Conservation (phyloP, 37 sponge, comb jelly and placozoan species). For the Petrosia ficiformis region DNA sequence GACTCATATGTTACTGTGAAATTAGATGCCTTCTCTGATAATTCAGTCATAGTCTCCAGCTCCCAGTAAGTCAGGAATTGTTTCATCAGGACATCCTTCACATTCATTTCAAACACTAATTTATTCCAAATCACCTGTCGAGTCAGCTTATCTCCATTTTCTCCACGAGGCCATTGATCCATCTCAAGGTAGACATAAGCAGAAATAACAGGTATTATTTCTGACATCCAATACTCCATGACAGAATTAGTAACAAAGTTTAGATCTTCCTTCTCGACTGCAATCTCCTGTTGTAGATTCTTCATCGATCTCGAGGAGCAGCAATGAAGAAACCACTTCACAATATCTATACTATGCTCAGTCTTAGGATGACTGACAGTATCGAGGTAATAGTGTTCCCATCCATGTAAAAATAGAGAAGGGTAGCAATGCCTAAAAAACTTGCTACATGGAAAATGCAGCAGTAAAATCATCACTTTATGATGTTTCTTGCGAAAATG, state of each 20-base stretch:
- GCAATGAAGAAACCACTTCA: constrained; percentile 2
- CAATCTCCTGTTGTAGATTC: not conserved
- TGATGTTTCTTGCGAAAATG: not conserved
- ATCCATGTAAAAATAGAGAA: constrained; percentile 61
- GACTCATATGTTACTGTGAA: not conserved
- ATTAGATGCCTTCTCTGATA: constrained; percentile 5
- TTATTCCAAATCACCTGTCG: not conserved
- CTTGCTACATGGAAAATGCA: constrained; percentile 56
- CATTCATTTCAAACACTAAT: constrained; percentile 5
- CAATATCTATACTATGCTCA: not conserved
- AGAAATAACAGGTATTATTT: not conserved
- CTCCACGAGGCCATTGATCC: too few species aligned
- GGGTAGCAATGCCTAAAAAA: constrained; percentile 66
- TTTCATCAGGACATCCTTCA: constrained; percentile 7
- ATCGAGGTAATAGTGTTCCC: constrained; percentile 75
- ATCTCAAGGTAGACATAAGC: not conserved
- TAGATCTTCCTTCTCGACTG: not conserved
- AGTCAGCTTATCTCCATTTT: not conserved
- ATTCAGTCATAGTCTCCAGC: not conserved
- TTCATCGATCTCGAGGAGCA: too few species aligned
- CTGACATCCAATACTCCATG: not conserved
- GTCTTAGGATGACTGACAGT: not conserved
- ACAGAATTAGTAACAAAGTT: not conserved
- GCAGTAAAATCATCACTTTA: constrained; percentile 64
- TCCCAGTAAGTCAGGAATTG: constrained; percentile 30